A percentile compares a stretch with the other conserved stretches of the same genome.
Conservation (phyloP, 2,113 vertebrate species). For the Drymodes brunneopygia region DNA sequence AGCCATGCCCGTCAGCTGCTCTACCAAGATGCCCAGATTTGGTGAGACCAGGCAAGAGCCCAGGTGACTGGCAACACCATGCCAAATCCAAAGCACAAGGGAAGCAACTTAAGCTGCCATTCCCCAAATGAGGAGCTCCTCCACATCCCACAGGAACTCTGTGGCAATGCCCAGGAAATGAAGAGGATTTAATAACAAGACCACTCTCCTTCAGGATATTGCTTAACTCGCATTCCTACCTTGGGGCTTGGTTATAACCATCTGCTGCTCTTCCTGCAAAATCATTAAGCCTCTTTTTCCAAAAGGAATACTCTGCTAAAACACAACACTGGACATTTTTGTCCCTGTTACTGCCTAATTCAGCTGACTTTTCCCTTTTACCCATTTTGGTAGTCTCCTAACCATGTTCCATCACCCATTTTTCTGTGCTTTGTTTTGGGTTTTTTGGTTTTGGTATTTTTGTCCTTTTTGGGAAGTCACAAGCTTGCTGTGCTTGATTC, state of each 20-base stretch:
- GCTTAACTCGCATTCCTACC: not conserved
- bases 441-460: no score
- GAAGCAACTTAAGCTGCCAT: not conserved
- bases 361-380: not conserved
- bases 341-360: not conserved
- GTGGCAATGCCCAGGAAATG: not conserved
- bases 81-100: not conserved
- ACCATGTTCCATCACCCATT: not conserved
- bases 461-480: not conserved
- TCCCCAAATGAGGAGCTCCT: not conserved
- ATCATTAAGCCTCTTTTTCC: not conserved
- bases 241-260: not conserved
- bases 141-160: not conserved
- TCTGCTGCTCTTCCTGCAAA: not conserved
- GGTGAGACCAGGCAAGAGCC: not conserved
- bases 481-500: not conserved
- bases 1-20: not conserved
- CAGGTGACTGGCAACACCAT: not conserved
- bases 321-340: not conserved
- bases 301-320: not conserved
- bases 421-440: not conserved
- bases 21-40: not conserved
- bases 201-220: conserved; percentile 24
- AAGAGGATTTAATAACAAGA: not conserved
- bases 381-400: not conserved